Percentiles rank a stretch among this genome's conserved stretches.
phyloP scores from a whole-genome alignment of 2,113 vertebrate genomes.

The Crotalus tigris region DNA sequence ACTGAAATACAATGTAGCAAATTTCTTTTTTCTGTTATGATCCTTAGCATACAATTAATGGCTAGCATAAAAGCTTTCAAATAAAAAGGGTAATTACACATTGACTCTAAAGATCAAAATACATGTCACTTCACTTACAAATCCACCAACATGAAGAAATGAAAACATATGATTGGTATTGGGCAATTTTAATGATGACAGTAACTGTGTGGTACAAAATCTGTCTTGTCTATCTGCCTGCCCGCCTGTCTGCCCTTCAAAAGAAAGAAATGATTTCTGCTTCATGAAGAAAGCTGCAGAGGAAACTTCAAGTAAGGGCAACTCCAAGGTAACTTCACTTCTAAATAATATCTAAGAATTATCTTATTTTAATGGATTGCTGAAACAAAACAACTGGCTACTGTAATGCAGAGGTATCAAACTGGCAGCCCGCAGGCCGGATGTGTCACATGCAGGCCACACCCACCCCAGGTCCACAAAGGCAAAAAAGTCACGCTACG shows the following conservation, averaged over 20 bases:
- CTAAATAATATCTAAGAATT: neutral
- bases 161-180: neutral
- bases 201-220: neutral
- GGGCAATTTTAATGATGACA: neutral
- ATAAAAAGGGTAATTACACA: neutral
- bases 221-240: neutral
- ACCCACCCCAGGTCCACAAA: neutral
- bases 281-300: neutral
- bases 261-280: neutral
- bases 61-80: neutral
- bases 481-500: neutral
- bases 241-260: neutral
- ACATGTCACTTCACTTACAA: neutral
- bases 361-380: neutral
- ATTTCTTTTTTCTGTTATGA: neutral
- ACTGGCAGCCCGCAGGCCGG: fast-evolving
- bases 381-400: neutral
- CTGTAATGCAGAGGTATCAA: neutral
- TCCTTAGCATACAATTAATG: neutral
- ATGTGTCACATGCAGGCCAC: neutral
- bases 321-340: neutral
- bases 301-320: neutral
- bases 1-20: neutral
- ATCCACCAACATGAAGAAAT: neutral
- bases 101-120: neutral